Percentiles rank a stretch among this genome's conserved stretches.
Evolutionary conservation across 2,113 vertebrate genomes (phyloP).

Genomic region (Progne subis): DNA sequence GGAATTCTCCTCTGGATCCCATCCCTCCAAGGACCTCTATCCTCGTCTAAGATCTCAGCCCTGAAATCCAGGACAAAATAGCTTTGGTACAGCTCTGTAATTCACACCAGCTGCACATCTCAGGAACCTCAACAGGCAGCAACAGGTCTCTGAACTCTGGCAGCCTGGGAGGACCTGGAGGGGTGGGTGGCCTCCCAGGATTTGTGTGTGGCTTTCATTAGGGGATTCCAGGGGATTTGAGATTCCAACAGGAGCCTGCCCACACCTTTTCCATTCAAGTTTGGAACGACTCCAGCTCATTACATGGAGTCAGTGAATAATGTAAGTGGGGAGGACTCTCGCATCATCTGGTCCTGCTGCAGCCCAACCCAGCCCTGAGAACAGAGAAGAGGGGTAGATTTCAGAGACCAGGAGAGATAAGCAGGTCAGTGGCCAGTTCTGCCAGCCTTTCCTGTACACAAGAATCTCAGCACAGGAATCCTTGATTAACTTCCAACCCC

Average conservation of each 20-base stretch:
- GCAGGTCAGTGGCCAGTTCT: neutral
- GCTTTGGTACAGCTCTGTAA: neutral
- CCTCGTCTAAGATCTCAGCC: neutral
- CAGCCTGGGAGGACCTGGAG: neutral
- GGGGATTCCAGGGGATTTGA: neutral
- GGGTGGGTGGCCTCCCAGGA: neutral
- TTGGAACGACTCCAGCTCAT: neutral
- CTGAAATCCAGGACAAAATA: neutral
- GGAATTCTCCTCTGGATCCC: neutral
- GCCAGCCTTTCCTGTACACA: neutral
- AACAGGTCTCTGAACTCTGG: neutral
- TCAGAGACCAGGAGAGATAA: neutral
- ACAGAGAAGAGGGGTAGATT: neutral
- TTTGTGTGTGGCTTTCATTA: neutral
- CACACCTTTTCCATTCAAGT: conserved; percentile 6
- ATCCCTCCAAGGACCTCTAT: neutral
- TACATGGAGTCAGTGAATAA: neutral
- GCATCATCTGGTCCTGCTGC: neutral
- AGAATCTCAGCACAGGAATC: neutral
- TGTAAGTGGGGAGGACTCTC: neutral
- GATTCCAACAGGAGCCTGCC: neutral
- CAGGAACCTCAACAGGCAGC: neutral
- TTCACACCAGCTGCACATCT: neutral
- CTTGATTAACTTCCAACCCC: neutral
- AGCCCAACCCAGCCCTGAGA: neutral